phyloP scores from a whole-genome alignment of 2,113 vertebrate species.

The Campylomormyrus numenius region DNA sequence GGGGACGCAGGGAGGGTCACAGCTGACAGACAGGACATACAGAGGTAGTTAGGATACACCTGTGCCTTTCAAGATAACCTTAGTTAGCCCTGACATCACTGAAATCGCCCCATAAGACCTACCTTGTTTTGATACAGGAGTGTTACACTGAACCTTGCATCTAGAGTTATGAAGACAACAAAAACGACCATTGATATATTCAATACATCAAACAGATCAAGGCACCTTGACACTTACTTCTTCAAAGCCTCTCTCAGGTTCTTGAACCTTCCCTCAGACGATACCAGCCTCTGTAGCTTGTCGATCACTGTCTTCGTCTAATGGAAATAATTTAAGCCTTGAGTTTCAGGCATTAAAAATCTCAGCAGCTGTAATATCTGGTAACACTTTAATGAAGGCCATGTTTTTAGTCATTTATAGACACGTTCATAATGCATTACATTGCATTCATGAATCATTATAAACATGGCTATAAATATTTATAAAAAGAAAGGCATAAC shows the following conservation, averaged over 20 bases:
- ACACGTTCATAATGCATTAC: too few relatives aligned
- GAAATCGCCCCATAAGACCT: background rate
- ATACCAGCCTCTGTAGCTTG: slow-evolving; percentile 93
- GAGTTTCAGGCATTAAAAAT: background rate
- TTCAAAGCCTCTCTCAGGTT: slow-evolving; percentile 93
- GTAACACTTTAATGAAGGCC: too few relatives aligned
- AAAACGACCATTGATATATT: background rate
- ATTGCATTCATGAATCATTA: too few relatives aligned
- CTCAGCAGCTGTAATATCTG: background rate
- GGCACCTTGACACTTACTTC: slow-evolving; percentile 69
- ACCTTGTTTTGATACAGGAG: background rate
- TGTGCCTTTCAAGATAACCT: background rate
- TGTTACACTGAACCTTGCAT: background rate
- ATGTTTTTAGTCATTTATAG: too few relatives aligned
- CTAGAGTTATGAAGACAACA: background rate
- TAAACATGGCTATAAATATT: too few relatives aligned
- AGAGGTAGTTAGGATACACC: background rate
- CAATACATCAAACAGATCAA: background rate
- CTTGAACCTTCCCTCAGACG: slow-evolving; percentile 94
- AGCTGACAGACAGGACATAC: slow-evolving; percentile 55
- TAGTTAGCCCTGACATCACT: background rate
- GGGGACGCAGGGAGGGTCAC: slow-evolving; percentile 93
- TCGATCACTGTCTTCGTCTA: slow-evolving; percentile 91
- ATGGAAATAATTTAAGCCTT: slow-evolving; percentile 37
- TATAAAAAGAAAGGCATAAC: too few relatives aligned